Evolutionary conservation across 2,113 vertebrate species (phyloP), one percentile per base, ranked within the genome.

Genomic region (Lagenorhynchus albirostris): DNA sequence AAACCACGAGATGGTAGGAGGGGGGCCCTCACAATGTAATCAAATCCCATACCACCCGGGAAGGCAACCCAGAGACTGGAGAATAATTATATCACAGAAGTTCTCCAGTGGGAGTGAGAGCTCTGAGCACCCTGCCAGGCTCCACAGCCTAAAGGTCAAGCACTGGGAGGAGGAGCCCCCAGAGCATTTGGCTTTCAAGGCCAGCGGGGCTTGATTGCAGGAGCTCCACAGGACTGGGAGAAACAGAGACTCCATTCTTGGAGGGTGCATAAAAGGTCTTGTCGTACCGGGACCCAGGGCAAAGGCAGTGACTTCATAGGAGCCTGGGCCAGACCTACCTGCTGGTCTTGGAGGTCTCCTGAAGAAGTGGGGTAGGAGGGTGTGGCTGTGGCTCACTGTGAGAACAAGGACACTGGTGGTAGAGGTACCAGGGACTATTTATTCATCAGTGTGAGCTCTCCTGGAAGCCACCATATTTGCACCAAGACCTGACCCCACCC

Each of bases 211-310:
- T 77, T 33, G 44, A 58, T 20, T 31, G 44, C 47, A 50, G 44
- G 73, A 76, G 41, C 60, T 31, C 73, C 44, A 50, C 41, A 33
- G 73, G 73, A 33, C 29, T 21, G 44, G 29, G 29, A 29, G 17
- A 33, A 21, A 33, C 9, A 50, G 44, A 17, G 29, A 77, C 74
- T 53, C 74, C 17, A 12, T 15, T 11, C 29, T 77, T 33, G 5
- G 29, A 33, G 44, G 6, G 8, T 6, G 2, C 4, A 50, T 44
- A 76, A 29, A 76, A 29, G 2, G 29, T 76, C 29, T 76, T 0
- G 4, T 20, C 0, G 2, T 20, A 20, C 73, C 10, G 10, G 73
- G 47, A 18, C 41, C 26, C 41, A 31, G 5, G 44, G 41, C 2
- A 10, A 74, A 74, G 41, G 26, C 26, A 31, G 73, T 31, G 25